Evolutionary conservation across 1,140 invertebrate species (phyloP).

Genomic region (Camponotus pennsylvanicus): DNA sequence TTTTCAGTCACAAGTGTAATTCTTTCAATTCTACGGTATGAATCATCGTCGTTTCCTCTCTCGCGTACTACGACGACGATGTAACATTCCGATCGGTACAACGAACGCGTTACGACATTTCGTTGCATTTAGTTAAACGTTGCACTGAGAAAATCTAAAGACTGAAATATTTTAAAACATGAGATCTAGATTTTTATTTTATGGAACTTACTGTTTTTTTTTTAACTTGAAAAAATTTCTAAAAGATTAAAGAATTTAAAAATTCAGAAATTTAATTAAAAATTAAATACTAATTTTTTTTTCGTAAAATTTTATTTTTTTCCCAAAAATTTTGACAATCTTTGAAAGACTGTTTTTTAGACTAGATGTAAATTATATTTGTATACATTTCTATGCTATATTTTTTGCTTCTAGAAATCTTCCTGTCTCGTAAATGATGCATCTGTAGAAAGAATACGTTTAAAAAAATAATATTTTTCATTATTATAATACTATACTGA

Average conservation of each 20-base stretch:
- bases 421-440: no score
- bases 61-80: slow-evolving; percentile 44
- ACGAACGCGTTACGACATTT: slow-evolving; percentile 25
- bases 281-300: background rate
- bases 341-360: background rate
- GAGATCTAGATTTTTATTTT: background rate
- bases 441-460: no score
- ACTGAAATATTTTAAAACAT: background rate
- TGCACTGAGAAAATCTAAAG: background rate
- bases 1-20: slow-evolving; percentile 38
- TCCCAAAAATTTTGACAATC: background rate
- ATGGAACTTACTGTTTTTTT: no score
- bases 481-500: no score
- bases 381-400: no score
- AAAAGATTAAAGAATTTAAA: no score
- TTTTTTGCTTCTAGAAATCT: no score
- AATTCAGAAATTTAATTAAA: background rate
- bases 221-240: no score
- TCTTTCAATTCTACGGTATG: slow-evolving; percentile 60
- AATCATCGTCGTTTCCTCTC: slow-evolving; percentile 59
- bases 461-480: no score
- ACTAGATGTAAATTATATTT: background rate
- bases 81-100: slow-evolving; percentile 7
- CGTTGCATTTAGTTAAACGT: background rate
- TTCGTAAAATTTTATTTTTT: background rate